Conservation (phyloP, 2,113 vertebrate species). For the Damaliscus lunatus region DNA sequence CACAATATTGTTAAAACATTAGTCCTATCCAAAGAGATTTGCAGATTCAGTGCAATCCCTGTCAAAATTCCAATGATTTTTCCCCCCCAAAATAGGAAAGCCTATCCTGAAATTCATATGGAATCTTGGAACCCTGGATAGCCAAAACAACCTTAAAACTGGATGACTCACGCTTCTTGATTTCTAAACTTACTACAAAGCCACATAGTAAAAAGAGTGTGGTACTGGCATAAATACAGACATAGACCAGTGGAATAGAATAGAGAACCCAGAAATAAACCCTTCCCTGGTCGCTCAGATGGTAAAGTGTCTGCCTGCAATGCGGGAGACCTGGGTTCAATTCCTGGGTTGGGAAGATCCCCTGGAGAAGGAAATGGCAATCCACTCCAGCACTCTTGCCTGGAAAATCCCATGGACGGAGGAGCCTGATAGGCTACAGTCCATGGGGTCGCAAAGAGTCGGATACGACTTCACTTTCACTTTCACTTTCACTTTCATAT, state of each 20-base stretch:
- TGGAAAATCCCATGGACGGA: too few species aligned
- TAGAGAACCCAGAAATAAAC: background rate
- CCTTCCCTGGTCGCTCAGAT: background rate
- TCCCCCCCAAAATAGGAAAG: background rate
- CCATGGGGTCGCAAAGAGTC: too few species aligned
- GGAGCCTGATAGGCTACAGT: too few species aligned
- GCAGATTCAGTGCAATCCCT: background rate
- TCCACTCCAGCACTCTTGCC: too few species aligned
- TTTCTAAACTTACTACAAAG: background rate
- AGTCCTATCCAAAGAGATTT: background rate
- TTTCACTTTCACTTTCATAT: too few species aligned
- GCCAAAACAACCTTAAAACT: background rate
- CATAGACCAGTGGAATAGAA: background rate
- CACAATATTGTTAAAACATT: background rate
- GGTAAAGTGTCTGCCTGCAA: too few species aligned
- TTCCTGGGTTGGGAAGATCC: too few species aligned
- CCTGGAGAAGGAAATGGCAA: too few species aligned
- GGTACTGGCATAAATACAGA: background rate
- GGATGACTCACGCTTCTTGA: background rate
- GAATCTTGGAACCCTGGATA: background rate
- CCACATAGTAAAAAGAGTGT: background rate
- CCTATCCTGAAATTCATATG: background rate
- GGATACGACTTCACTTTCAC: too few species aligned
- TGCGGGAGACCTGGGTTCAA: too few species aligned
- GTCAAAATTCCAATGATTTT: background rate